phyloP scores from a whole-genome alignment of 2,797 vertebrate species.

The Pangasius djambal region DNA sequence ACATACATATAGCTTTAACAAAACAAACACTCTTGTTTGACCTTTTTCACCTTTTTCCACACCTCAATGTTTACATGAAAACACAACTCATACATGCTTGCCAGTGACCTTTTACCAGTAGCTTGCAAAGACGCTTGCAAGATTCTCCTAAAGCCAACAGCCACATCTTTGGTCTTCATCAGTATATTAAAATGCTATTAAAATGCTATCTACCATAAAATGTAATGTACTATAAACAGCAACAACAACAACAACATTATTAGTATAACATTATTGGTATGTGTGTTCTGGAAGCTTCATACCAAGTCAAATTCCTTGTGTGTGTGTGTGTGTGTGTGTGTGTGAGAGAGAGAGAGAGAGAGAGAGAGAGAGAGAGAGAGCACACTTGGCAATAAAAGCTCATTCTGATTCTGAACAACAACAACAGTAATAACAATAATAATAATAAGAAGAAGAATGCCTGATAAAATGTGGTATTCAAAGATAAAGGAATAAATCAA shows the following conservation, averaged over 20 bases:
- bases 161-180: neutral
- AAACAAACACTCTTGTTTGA: slow-evolving; percentile 46
- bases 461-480: neutral
- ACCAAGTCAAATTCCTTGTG: no score
- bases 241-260: neutral
- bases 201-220: neutral
- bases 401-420: neutral
- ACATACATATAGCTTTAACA: slow-evolving; percentile 39
- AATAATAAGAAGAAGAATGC: neutral
- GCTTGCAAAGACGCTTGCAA: neutral
- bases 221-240: neutral
- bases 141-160: neutral
- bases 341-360: no score
- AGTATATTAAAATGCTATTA: neutral
- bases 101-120: slow-evolving; percentile 19
- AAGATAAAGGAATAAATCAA: neutral
- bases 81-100: slow-evolving; percentile 31
- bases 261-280: no score
- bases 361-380: no score
- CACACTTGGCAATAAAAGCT: no score
- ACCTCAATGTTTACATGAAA: slow-evolving; percentile 42
- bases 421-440: neutral
- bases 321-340: no score
- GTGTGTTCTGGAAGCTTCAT: no score
- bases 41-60: slow-evolving; percentile 50